Conservation (phyloP, 2,113 vertebrate species). For the Misgurnus anguillicaudatus region DNA sequence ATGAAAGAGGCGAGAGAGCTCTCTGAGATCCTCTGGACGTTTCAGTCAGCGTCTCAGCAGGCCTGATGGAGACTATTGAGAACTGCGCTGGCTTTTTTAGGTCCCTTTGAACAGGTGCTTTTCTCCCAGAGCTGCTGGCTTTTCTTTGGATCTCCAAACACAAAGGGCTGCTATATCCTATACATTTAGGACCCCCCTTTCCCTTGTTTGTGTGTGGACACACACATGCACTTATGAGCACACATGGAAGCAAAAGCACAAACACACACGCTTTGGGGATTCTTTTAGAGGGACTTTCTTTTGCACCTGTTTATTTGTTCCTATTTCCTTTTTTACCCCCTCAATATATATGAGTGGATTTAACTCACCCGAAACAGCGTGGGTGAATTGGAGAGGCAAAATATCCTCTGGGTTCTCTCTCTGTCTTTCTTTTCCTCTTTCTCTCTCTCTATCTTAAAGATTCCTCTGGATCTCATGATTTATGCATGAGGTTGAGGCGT, state of each 20-base stretch:
- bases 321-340: slow-evolving; percentile 33
- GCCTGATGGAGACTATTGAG: slow-evolving; percentile 50
- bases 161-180: slow-evolving; percentile 51
- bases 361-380: slow-evolving; percentile 73
- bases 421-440: slow-evolving; percentile 40
- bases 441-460: slow-evolving; percentile 70
- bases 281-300: slow-evolving; percentile 31
- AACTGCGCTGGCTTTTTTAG: slow-evolving; percentile 51
- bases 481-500: slow-evolving; percentile 75
- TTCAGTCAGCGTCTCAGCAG: slow-evolving; percentile 42
- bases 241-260: slow-evolving; percentile 29
- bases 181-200: slow-evolving; percentile 58
- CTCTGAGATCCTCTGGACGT: slow-evolving; percentile 44
- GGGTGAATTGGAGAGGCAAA: slow-evolving; percentile 78
- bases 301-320: slow-evolving; percentile 47
- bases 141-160: slow-evolving; percentile 47
- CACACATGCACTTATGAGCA: slow-evolving; percentile 30
- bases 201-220: slow-evolving; percentile 54
- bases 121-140: slow-evolving; percentile 44
- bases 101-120: slow-evolving; percentile 57
- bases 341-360: slow-evolving; percentile 68
- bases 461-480: slow-evolving; percentile 80
- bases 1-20: slow-evolving; percentile 52
- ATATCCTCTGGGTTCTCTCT: slow-evolving; percentile 78
- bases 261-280: slow-evolving; percentile 32